Conservation (phyloP, 2,113 vertebrate species). For the Pithys albifrons region DNA sequence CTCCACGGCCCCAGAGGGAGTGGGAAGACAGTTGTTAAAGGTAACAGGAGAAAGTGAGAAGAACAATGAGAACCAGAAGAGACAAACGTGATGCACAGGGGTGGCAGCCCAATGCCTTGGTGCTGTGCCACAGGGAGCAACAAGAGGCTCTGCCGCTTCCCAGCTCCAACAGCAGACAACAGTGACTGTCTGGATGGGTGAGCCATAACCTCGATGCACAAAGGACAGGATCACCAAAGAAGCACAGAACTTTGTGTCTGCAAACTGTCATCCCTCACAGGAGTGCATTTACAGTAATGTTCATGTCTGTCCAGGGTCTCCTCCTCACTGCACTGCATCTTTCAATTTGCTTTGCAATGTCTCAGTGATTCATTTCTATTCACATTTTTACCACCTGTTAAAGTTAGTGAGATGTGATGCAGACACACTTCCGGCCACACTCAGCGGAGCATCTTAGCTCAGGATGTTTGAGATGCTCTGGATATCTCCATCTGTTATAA, state of each 20-base stretch:
- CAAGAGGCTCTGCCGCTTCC: background rate
- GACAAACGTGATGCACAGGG: fast-evolving
- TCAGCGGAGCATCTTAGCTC: background rate
- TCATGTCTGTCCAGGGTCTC: background rate
- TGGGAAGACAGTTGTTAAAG: background rate
- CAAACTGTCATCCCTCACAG: background rate
- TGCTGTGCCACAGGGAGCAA: background rate
- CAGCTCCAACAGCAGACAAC: background rate
- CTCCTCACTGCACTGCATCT: background rate
- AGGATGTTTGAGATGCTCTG: background rate
- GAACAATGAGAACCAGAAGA: background rate
- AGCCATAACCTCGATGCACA: background rate
- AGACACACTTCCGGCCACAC: background rate
- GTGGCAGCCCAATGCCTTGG: background rate
- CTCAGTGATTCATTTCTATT: background rate
- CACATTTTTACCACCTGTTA: background rate
- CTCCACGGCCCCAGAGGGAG: background rate
- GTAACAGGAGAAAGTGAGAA: background rate
- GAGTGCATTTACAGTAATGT: background rate
- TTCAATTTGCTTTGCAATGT: background rate
- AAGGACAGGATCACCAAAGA: background rate
- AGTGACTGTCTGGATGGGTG: fast-evolving
- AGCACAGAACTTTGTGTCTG: background rate
- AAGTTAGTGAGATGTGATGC: background rate
- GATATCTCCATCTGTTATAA: background rate